Evolutionary conservation across 2,113 vertebrate species (phyloP).

Genomic region (Pelobates fuscus): DNA sequence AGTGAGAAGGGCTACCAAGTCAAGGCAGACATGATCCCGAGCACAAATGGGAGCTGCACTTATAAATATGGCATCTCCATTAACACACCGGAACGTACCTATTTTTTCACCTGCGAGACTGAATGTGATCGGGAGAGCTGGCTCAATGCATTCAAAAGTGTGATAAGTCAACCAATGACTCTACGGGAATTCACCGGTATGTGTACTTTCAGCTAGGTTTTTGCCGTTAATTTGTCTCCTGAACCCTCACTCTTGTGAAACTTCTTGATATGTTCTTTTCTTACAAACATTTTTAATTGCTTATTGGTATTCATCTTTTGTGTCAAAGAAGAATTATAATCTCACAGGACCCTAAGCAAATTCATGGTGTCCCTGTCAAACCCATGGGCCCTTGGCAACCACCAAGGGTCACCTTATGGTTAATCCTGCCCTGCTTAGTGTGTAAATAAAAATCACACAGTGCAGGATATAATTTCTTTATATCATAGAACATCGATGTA

Average conservation of each 20-base stretch:
- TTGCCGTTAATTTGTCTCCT: too few species aligned
- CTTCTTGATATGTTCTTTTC: background rate
- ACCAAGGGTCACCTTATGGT: too few species aligned
- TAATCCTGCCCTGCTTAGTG: too few species aligned
- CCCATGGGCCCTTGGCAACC: too few species aligned
- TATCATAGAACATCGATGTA: too few species aligned
- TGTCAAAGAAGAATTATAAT: background rate
- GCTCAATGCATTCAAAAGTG: slow-evolving; percentile 72
- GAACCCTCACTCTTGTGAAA: too few species aligned
- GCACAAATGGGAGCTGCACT: slow-evolving; percentile 71
- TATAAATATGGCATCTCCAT: slow-evolving; percentile 85
- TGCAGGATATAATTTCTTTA: too few species aligned
- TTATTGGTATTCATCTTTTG: background rate
- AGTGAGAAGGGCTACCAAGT: slow-evolving; percentile 73
- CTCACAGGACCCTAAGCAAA: too few species aligned
- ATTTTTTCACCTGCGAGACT: slow-evolving; percentile 83
- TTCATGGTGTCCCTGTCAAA: too few species aligned
- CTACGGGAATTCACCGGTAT: slow-evolving; percentile 85
- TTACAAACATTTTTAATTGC: background rate
- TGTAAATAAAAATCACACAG: too few species aligned
- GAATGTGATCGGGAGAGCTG: slow-evolving; percentile 82
- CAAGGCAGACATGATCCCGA: slow-evolving; percentile 66
- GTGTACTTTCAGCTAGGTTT: background rate
- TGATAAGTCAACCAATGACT: slow-evolving; percentile 78
- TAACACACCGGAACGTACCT: slow-evolving; percentile 80